A percentile compares a stretch with the other conserved stretches of the same genome.
phyloP scores from a whole-genome alignment of 2,113 vertebrate genomes.

The Oryzias curvinotus region DNA sequence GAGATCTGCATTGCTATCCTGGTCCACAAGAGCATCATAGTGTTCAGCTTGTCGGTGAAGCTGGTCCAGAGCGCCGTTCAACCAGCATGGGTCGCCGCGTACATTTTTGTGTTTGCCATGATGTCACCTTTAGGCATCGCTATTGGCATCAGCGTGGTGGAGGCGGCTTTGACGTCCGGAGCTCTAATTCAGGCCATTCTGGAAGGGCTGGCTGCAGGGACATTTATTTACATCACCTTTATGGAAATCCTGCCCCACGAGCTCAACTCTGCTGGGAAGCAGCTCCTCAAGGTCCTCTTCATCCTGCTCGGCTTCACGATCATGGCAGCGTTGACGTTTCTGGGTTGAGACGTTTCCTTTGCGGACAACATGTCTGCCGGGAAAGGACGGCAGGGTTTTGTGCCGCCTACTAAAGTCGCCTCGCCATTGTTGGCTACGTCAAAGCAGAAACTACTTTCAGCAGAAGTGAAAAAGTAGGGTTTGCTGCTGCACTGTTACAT shows the following conservation, averaged over 20 bases:
- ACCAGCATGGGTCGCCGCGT: constrained; percentile 76
- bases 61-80: constrained; percentile 77
- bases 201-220: constrained; percentile 86
- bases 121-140: constrained; percentile 86
- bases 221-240: constrained; percentile 90
- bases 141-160: constrained; percentile 80
- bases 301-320: constrained; percentile 83
- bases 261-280: constrained; percentile 78
- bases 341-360: constrained; percentile 72
- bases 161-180: constrained; percentile 59
- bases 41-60: constrained; percentile 86
- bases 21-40: constrained; percentile 88
- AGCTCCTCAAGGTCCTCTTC: constrained; percentile 84
- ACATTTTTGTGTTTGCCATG: constrained; percentile 79
- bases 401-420: not conserved
- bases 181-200: constrained; percentile 82
- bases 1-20: constrained; percentile 87
- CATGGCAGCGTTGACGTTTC: constrained; percentile 83
- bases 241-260: constrained; percentile 89
- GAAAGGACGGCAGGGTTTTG: not conserved
- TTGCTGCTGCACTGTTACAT: not conserved
- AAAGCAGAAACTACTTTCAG: not conserved
- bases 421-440: not conserved
- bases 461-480: not conserved
- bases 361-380: not conserved